Evolutionary conservation across 1,140 invertebrate genomes (phyloP).

Genomic region (Plectrocnemia conspersa): DNA sequence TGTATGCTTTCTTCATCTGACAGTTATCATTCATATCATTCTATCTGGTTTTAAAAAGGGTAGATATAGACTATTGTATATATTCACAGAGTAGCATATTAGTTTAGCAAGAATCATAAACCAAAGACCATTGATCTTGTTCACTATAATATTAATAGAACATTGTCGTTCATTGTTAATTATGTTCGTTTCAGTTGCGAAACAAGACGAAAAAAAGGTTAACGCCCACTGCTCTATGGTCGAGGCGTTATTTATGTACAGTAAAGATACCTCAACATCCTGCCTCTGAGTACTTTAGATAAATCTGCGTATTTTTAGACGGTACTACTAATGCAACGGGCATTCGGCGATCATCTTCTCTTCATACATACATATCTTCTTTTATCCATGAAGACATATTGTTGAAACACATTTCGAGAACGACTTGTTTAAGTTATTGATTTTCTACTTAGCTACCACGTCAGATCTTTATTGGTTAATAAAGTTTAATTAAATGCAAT

Average conservation of each 20-base stretch:
- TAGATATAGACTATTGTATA: no score
- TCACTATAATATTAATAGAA: not conserved
- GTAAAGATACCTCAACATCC: no score
- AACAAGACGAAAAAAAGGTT: slow-evolving; percentile 3
- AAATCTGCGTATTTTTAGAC: slow-evolving; percentile 16
- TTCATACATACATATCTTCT: no score
- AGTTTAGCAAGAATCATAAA: not conserved
- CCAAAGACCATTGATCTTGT: not conserved
- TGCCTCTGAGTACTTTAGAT: slow-evolving; percentile 5
- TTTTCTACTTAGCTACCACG: no score
- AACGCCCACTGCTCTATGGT: not conserved
- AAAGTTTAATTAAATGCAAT: not conserved
- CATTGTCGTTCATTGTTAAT: no score
- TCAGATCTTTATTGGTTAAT: not conserved
- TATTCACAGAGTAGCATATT: not conserved
- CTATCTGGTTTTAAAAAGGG: no score
- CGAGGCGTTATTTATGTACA: no score
- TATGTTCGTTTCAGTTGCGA: no score
- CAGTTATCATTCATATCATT: no score
- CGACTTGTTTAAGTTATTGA: no score
- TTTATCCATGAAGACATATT: no score
- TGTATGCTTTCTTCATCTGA: no score
- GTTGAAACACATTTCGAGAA: not conserved
- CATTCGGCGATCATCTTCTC: not conserved
- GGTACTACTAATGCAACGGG: not conserved